phyloP scores from a whole-genome alignment of 2,888 invertebrate species.

The Lycaena phlaeas region DNA sequence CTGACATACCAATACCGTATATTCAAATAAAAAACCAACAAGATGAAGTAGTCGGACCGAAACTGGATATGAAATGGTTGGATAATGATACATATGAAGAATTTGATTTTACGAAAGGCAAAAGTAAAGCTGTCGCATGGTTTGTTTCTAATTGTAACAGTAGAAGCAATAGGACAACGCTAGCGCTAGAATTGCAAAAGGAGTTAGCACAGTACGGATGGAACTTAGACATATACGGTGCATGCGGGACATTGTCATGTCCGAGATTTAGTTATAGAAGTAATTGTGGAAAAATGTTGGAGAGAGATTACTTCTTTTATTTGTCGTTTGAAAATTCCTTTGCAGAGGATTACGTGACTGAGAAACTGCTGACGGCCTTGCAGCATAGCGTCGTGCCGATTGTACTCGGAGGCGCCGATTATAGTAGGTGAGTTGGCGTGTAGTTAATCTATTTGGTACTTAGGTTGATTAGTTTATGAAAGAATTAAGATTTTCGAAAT shows the following conservation, averaged over 20 bases:
- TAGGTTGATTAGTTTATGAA: too few species aligned
- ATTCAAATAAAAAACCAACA: conserved; percentile 34
- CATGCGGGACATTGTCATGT: conserved; percentile 55
- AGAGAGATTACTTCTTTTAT: conserved; percentile 81
- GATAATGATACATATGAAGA: conserved; percentile 25
- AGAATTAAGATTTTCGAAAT: too few species aligned
- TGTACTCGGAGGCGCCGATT: conserved; percentile 78
- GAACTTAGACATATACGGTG: conserved; percentile 68
- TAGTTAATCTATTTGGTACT: background rate
- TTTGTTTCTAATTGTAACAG: conserved; percentile 51
- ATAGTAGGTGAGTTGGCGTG: conserved; percentile 47
- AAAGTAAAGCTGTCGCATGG: conserved; percentile 55
- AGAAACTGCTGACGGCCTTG: conserved; percentile 75
- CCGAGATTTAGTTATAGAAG: conserved; percentile 23
- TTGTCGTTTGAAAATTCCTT: conserved; percentile 82
- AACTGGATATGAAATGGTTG: conserved; percentile 33
- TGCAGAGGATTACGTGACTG: conserved; percentile 66
- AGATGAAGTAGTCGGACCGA: conserved; percentile 45
- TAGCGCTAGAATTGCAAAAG: conserved; percentile 31
- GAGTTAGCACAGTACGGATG: conserved; percentile 29
- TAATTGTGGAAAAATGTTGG: conserved; percentile 41
- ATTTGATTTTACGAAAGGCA: conserved; percentile 30
- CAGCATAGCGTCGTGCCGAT: conserved; percentile 77
- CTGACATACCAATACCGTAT: conserved; percentile 50
- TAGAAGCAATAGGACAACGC: conserved; percentile 33